Conservation (phyloP, 2,113 vertebrate genomes). For the Hylia prasina region DNA sequence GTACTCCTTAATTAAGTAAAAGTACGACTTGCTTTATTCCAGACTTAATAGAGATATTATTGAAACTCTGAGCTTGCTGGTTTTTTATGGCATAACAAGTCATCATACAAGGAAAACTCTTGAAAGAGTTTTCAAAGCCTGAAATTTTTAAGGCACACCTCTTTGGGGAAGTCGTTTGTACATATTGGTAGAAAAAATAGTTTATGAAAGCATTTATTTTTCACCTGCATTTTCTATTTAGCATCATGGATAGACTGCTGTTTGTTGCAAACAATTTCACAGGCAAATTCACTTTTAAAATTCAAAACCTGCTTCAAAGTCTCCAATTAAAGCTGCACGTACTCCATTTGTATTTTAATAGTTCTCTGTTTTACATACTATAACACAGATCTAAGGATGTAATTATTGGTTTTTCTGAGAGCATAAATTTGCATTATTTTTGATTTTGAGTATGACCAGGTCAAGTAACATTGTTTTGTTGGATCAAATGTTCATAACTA, state of each 20-base stretch:
- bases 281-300: neutral
- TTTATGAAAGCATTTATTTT: neutral
- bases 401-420: neutral
- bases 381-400: neutral
- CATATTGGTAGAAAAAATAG: neutral
- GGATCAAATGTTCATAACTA: neutral
- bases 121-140: no score
- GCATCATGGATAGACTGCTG: neutral
- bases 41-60: neutral
- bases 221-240: neutral
- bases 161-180: neutral
- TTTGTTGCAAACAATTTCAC: neutral
- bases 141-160: neutral
- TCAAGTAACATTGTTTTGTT: neutral
- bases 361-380: neutral
- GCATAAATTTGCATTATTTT: neutral
- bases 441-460: neutral
- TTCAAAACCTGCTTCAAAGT: neutral
- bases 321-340: neutral
- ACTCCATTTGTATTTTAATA: neutral
- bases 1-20: neutral
- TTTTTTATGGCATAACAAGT: neutral
- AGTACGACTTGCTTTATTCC: neutral
- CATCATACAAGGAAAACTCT: neutral
- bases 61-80: neutral